phyloP scores from a whole-genome alignment of 2,113 vertebrate genomes.

The Dasyornis broadbenti region DNA sequence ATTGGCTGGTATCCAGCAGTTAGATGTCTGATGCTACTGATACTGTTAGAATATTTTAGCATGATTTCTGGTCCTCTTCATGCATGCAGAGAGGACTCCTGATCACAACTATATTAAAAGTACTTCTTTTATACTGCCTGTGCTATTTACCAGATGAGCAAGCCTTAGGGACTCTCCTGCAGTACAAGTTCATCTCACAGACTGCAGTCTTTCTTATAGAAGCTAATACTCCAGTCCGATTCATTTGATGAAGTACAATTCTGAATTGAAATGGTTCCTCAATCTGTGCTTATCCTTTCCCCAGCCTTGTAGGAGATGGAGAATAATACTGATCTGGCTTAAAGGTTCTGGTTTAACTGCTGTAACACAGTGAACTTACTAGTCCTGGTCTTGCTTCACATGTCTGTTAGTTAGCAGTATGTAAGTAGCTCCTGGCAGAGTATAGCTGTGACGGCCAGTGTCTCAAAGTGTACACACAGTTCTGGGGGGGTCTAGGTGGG shows the following conservation, averaged over 20 bases:
- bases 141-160: neutral
- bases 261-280: neutral
- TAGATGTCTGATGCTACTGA: neutral
- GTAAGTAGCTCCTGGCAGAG: neutral
- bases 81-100: neutral
- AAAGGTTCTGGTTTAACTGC: neutral
- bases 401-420: neutral
- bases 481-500: neutral
- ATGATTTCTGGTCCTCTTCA: neutral
- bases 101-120: neutral
- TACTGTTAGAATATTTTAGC: neutral
- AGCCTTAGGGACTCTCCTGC: neutral
- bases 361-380: neutral
- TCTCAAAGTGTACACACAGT: neutral
- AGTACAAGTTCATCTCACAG: neutral
- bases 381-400: neutral
- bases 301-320: neutral
- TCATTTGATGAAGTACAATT: neutral
- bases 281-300: neutral
- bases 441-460: neutral
- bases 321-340: neutral
- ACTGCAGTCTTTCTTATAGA: neutral
- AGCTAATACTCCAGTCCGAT: neutral
- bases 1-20: neutral
- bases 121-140: neutral